Base-by-base conservation (phyloP, 2,888 invertebrate genomes). In the Neoitamus cyanurus region DNA sequence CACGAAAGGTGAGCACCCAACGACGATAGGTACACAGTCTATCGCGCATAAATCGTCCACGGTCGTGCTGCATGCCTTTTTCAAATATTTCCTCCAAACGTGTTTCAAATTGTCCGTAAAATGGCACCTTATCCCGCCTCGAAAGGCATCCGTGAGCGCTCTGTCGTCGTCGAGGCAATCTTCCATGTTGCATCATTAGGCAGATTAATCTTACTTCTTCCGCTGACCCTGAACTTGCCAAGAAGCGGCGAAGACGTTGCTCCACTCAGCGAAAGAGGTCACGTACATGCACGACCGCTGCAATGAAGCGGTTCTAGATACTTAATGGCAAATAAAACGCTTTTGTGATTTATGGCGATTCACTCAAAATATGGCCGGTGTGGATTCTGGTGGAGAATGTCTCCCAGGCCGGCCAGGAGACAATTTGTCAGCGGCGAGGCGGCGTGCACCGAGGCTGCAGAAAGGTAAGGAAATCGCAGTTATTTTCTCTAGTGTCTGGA, bases 171-270 rank as follows among this genome's bases (percentile, higher is more conserved):
- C 25, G 58, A 9, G 58, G 58, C 58, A 20, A 58, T 58, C 58
- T 58, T 58, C 20, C 58, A 42, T 75, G 75, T 75, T 75, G 75
- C 75, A 75, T 75, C 75, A 75, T 42, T 75, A 75, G 36, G 25
- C 75, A 75, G 42, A 42, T 75, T 75, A 42, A 75, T 75, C 42
- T 75, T 42, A 34, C 42, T 75, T 75, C 75, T 42, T 75, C 46
- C 9, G 11, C 42, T 42, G 42, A 75, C 75, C 75, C 75, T 75
- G 75, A 75, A 75, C 75, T 75, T 75, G 75, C 30, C 36, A 31
- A n/a, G 31, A 36, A 34, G 73, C 37, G 25, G 42, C 20, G 4
- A 37, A 75, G 42, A 75, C 6, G 37, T 25, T 75, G 75, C 28
- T 75, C 42, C 25, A 20, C 75, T 37, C 20, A 25, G 42, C 28